Base-by-base conservation (phyloP, 2,797 vertebrate genomes). In the Catharus ustulatus region DNA sequence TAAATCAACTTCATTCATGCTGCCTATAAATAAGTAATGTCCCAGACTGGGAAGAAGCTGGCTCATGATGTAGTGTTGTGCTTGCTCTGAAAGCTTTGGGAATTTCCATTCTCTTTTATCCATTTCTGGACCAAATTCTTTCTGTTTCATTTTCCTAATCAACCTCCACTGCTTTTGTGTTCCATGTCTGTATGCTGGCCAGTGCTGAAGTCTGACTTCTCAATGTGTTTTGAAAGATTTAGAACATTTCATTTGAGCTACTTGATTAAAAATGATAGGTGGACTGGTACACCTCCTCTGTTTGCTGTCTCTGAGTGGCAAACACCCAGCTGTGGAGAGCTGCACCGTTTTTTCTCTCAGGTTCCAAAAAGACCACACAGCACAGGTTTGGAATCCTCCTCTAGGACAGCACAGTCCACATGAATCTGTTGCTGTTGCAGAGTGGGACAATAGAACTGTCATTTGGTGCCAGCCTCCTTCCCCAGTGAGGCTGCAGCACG, bases 131-230 rank as follows among this genome's bases (percentile, higher is more conserved):
- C 80, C 30, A 66, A 52, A 94, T 78, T 72, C 58, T 49, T 79
- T 73, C 69, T 92, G 55, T 82, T 95, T 91, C 54, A 74, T 83
- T 89, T 95, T 96, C 89, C 73, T 95, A 96, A 91, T 90, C 76
- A 85, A 57, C 76, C 61, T 97, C 66, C 71, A 59, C 52, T 78
- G n/a, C 55, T 84, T 86, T 90, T 86, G 57, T 90, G 77, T 79
- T 90, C 73, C 15, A 9, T 80, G 83, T 91, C 80, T 82, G 71
- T 82, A 34, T 82, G 49, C 52, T 89, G 71, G 51, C 79, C 76
- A 45, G 11, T 0, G 0, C 52, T 88, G 71, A 93, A 64, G 34
- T 54, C 77, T 76, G 59, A 82, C 45, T 87, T 77, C 85, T 71
- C 80, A 32, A 59, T 43, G 36, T 3, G 2, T 52, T 94, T 84